Base-by-base conservation (phyloP, 53 echinoderm and acorn worm genomes). In the Henricia sp. region DNA sequence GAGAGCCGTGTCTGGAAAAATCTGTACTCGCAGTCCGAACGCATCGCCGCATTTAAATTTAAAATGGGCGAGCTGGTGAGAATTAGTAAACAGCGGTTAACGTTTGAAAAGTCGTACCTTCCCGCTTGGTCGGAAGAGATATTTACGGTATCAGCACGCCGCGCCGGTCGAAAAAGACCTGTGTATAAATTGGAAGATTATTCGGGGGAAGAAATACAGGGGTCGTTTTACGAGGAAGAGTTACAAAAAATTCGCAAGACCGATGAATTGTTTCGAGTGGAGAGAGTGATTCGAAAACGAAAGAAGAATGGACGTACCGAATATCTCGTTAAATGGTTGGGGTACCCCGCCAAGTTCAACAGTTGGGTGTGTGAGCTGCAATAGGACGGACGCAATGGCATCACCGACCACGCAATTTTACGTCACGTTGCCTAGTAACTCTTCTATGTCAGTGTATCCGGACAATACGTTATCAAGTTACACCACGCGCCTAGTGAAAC, bases 261-360 rank as follows among this genome's bases (percentile, higher is more conserved):
- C 17, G 82, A 91, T 12, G 86, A 50, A 52, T 2, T 74, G 1
- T 89, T 75, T 26, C 40, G 84, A 27, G 74, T 89, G 0, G 84
- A 89, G 23, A 74, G 74, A 38, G 65, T 91, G 53, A 55, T 91
- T 48, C 50, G 67, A 17, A 91, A 67, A 39, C 42, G 84, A 35
- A 75, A 28, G 2, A 82, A 52, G 1, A 33, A 44, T 2, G 87
- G 91, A 10, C 82, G 75, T 46, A 69, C 8, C 0, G 83, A 87
- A n/a, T 91, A 56, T 75, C 75, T 87, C 20, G 91, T 87, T 28
- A 87, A 87, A 72, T 87, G 82, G 72, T 56, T 83, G 52, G 91
- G 87, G 0, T 87, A 91, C 28, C 75, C 82, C 1, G 30, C 72
- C 14, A 53, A 59, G 1, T 91, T 91, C 57, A 83, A 91, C 65